phyloP scores from a whole-genome alignment of 2,888 invertebrate species.

The Pegoplata infirma region DNA sequence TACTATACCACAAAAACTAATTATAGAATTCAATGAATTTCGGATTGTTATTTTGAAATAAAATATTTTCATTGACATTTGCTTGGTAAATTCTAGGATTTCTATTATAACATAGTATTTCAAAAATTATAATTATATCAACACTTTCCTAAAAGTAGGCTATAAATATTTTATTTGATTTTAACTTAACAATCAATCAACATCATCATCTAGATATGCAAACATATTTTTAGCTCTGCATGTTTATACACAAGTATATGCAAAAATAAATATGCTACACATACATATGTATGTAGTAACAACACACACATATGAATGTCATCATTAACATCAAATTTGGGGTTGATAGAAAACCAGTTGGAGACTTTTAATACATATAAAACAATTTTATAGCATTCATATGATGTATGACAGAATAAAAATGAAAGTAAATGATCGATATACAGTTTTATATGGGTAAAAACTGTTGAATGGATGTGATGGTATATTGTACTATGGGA shows the following conservation, averaged over 20 bases:
- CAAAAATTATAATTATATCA: not conserved
- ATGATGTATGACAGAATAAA: not conserved
- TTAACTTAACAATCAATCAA: conserved; percentile 37
- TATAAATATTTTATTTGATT: not conserved
- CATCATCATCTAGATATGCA: conserved; percentile 1
- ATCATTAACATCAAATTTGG: not conserved
- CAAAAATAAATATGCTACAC: too few relatives aligned
- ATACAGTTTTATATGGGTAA: not conserved
- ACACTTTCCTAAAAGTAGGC: conserved; percentile 9
- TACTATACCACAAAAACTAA: too few relatives aligned
- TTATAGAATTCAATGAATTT: too few relatives aligned
- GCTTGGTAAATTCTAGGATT: too few relatives aligned
- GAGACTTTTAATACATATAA: not conserved
- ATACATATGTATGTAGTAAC: too few relatives aligned
- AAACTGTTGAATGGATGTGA: not conserved
- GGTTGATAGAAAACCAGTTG: too few relatives aligned
- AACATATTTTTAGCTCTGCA: not conserved
- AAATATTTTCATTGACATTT: too few relatives aligned
- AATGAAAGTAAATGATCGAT: not conserved
- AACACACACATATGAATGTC: not conserved
- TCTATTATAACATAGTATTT: too few relatives aligned
- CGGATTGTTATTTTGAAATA: too few relatives aligned
- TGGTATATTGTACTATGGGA: too few relatives aligned
- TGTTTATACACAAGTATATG: too few relatives aligned
- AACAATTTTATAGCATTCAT: not conserved